These are phyloP conservation scores for Anguilla marmorata DNA, from an alignment of 2,797 vertebrate genomes.

Conservation along the genomic window DNA sequence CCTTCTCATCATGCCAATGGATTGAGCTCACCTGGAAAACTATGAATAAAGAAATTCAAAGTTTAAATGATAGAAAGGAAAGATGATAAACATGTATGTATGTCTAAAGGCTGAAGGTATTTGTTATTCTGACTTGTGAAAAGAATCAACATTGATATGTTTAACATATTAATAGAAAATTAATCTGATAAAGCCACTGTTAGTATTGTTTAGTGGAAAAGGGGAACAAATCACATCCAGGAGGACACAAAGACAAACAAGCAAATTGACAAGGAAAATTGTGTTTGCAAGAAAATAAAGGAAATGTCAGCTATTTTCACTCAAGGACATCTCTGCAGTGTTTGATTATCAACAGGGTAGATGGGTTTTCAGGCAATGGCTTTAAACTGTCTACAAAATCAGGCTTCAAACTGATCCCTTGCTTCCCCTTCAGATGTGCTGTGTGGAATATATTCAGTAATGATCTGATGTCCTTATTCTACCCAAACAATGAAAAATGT, in stretches of 20 bases:
- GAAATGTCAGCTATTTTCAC: slow-evolving; percentile 38
- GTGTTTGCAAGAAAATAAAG: slow-evolving; percentile 35
- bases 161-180: slow-evolving; percentile 55
- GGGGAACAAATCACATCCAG: slow-evolving; percentile 15
- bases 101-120: slow-evolving; percentile 41
- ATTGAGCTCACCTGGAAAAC: not conserved
- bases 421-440: not conserved
- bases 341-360: slow-evolving; percentile 17
- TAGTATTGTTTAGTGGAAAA: slow-evolving; percentile 33
- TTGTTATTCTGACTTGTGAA: slow-evolving; percentile 41
- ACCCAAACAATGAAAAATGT: not conserved
- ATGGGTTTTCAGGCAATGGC: not conserved
- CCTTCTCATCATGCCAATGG: not conserved
- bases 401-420: not conserved
- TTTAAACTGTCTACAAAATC: not conserved
- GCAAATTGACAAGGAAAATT: slow-evolving; percentile 43
- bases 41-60: not conserved
- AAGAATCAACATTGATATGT: slow-evolving; percentile 48
- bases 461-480: not conserved
- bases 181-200: slow-evolving; percentile 46
- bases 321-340: slow-evolving; percentile 24
- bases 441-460: not conserved
- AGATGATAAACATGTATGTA: slow-evolving; percentile 26
- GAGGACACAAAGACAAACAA: slow-evolving; percentile 39
- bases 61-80: slow-evolving; percentile 20